Evolutionary conservation across 1,140 invertebrate genomes (phyloP), one percentile per base, ranked within the genome.

Genomic region (Ephestia elutella): DNA sequence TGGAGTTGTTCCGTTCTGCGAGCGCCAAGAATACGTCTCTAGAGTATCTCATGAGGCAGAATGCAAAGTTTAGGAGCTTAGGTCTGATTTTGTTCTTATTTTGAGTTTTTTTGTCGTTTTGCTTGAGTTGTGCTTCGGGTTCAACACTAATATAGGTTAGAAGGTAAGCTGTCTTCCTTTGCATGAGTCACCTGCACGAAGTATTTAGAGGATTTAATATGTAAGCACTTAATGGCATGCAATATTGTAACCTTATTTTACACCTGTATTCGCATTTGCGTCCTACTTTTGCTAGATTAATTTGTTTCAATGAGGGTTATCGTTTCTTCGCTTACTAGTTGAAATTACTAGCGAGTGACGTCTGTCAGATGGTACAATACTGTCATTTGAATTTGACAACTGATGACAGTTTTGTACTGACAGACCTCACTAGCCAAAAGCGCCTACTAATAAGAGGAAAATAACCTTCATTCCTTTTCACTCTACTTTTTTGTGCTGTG

Each of bases 21-120:
- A 88, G 86, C 70, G 81, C 83, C 13, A 83, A 80, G 75, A 88
- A 88, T 55, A 86, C 83, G 7, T 88, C 86, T 13, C 71, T 88
- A 75, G 81, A 84, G 59, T 85, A 82, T 72, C 73, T 88, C 38
- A 83, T 88, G 82, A 63, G 80, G 71, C 77, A 86, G 75, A 80
- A 88, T 72, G 63, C 83, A 72, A 88, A 87, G 75, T 86, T 85
- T 83, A 83, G 80, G 68, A 88, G 84, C 72, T 85, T 88, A 88
- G 86, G 86, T 88, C 80, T 86, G 86, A 76, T 78, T 82, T 70
- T 78, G 73, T 81, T 80, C 49, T 62, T 76, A 75, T 73, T 78
- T 80, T 80, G 65, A 63, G 70, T 78, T 76, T 61, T 62, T 76
- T 77, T 73, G 66, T 75, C 68, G 68, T 76, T 75, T 72, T 66